Base-by-base conservation (phyloP, 2,888 invertebrate species). In the Lasioglossum villosulum region DNA sequence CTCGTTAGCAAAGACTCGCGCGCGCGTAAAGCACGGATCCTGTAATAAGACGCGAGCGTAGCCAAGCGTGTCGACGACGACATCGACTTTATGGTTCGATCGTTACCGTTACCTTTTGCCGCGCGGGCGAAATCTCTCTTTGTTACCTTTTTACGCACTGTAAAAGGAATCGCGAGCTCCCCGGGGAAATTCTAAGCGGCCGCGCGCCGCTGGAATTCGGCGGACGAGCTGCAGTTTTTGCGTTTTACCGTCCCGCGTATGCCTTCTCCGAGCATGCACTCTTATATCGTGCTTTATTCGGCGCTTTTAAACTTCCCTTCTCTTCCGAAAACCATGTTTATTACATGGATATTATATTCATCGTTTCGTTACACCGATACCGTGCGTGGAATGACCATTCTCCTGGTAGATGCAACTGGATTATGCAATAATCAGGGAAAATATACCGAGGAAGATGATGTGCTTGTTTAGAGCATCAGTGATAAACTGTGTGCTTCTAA, bases 1-100 rank as follows among this genome's bases (percentile, higher is more conserved):
- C 93, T 94, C 93, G 93, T 94, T 94, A 93, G 91, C 83, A 78
- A 91, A 75, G 87, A 88, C 75, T 86, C 89, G 80, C 86, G 84
- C 83, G 87, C 83, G 87, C 86, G 91, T 88, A 87, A 90, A 89
- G 80, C 83, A 89, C 84, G 86, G 79, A 88, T 90, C 86, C 85
- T 91, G 86, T 87, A 90, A 90, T 85, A 90, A 90, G 86, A 86
- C 88, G 81, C 74, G 85, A 75, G 59, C 81, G 82, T 86, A 86
- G 78, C 87, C 86, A 76, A 78, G 72, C 86, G 79, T 84, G 80
- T 87, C 87, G 83, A 75, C 82, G 52, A 86, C 82, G 86, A 84
- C 84, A 78, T 83, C 56, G 76, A 71, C 83, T 86, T 84, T 84
- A 82, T 81, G 80, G 48, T 80, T 77, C 80, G 82, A 88, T 89